Evolutionary conservation across 2,888 invertebrate species (phyloP).

Genomic region (Chrysolina americana): DNA sequence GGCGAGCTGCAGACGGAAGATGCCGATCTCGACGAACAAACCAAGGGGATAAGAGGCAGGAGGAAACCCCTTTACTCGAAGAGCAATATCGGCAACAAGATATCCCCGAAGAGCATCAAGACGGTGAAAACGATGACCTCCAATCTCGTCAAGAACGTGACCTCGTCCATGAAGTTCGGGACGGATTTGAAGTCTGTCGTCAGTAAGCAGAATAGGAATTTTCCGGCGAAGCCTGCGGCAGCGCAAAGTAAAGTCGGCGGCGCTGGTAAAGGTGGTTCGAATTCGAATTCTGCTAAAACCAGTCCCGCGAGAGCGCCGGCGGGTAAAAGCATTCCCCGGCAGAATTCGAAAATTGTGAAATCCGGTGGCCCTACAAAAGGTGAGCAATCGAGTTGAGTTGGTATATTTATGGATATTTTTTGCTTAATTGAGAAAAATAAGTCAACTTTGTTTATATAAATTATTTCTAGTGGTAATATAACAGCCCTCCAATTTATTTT

Average conservation of each 20-base stretch:
- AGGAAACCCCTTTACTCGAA: slow-evolving; percentile 78
- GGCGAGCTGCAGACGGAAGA: slow-evolving; percentile 67
- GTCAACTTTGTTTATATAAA: no score
- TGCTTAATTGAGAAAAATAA: no score
- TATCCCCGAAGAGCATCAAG: slow-evolving; percentile 59
- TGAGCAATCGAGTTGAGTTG: background rate
- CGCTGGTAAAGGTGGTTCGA: slow-evolving; percentile 54
- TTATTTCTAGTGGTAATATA: no score
- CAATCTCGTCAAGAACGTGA: slow-evolving; percentile 65
- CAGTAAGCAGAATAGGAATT: slow-evolving; percentile 42
- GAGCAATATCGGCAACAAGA: slow-evolving; percentile 55
- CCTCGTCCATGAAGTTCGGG: slow-evolving; percentile 52
- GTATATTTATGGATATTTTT: no score
- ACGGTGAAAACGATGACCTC: slow-evolving; percentile 63
- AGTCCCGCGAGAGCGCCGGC: slow-evolving; percentile 50
- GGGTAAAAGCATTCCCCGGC: slow-evolving; percentile 53
- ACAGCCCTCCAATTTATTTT: no score
- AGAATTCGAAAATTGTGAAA: slow-evolving; percentile 39
- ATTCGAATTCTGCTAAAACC: slow-evolving; percentile 52
- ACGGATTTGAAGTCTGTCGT: slow-evolving; percentile 50
- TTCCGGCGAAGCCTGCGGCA: slow-evolving; percentile 34
- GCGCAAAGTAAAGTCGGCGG: slow-evolving; percentile 50
- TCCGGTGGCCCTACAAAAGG: slow-evolving; percentile 33
- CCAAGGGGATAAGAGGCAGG: slow-evolving; percentile 65
- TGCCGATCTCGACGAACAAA: slow-evolving; percentile 47